Percentiles rank a stretch among this genome's conserved stretches.
phyloP scores from a whole-genome alignment of 1,140 invertebrate genomes.

The Thaumatotibia leucotreta region DNA sequence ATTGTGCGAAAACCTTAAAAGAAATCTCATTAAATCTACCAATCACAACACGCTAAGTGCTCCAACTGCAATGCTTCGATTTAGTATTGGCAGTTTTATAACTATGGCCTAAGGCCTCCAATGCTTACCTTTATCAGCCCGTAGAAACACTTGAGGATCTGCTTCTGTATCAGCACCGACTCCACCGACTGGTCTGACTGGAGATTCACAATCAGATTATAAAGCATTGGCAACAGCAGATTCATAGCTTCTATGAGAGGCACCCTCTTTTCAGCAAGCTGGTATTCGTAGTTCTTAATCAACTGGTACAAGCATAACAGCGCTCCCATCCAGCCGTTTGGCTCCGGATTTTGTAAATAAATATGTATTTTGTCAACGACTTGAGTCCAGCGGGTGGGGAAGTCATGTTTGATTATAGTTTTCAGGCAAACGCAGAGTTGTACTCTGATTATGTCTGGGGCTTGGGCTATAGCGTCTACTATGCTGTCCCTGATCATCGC shows the following conservation, averaged over 20 bases:
- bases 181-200: conserved; percentile 90
- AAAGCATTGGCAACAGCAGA: conserved; percentile 93
- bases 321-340: conserved; percentile 93
- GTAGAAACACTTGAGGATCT: conserved; percentile 98
- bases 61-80: too few species aligned
- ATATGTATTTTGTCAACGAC: conserved; percentile 95
- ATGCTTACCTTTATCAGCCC: conserved; percentile 89
- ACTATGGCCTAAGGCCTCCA: conserved; percentile 8
- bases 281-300: conserved; percentile 98
- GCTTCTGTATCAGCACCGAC: conserved; percentile 94
- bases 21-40: too few species aligned
- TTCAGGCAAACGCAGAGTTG: conserved; percentile 95
- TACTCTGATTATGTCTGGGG: conserved; percentile 91
- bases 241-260: conserved; percentile 97
- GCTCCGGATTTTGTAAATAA: conserved; percentile 82
- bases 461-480: conserved; percentile 95
- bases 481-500: conserved; percentile 94
- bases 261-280: conserved; percentile 90
- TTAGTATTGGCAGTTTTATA: too few species aligned
- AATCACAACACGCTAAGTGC: too few species aligned
- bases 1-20: too few species aligned
- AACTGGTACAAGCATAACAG: conserved; percentile 95
- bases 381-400: conserved; percentile 96
- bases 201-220: conserved; percentile 89
- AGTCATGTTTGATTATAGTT: conserved; percentile 96